phyloP scores from a whole-genome alignment of 1,140 invertebrate species.

The Anoplolepis gracilipes region DNA sequence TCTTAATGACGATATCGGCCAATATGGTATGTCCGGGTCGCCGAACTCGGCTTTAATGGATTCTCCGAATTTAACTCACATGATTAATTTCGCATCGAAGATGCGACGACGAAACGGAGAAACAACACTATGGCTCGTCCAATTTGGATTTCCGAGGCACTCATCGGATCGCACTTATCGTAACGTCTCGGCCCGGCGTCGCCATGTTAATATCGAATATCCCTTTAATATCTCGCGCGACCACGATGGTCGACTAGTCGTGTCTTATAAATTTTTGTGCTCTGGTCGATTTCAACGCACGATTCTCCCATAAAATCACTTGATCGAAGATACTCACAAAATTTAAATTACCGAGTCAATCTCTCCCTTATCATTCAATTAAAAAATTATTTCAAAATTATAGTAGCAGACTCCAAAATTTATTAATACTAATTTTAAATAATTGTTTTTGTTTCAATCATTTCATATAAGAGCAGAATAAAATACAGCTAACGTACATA shows the following conservation, averaged over 20 bases:
- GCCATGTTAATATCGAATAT: conserved; percentile 41
- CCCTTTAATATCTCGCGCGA: background rate
- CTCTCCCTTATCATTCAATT: background rate
- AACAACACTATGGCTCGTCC: conserved; percentile 61
- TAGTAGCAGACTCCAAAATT: background rate
- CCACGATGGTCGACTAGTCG: background rate
- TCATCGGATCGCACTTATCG: conserved; percentile 73
- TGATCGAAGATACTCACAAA: background rate
- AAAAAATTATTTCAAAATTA: background rate
- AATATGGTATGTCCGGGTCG: conserved; percentile 66
- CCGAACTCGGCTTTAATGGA: conserved; percentile 80
- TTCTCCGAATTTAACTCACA: conserved; percentile 82
- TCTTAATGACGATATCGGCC: conserved; percentile 76
- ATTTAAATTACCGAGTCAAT: background rate
- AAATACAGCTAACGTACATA: too few relatives aligned
- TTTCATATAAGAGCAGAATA: background rate
- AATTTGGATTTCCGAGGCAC: conserved; percentile 63
- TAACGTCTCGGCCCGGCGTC: conserved; percentile 60
- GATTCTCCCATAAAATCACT: conserved; percentile 32
- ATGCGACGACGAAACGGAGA: conserved; percentile 63
- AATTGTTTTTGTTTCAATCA: background rate
- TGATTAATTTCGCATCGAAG: conserved; percentile 83
- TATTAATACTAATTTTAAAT: background rate
- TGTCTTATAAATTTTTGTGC: conserved; percentile 15
- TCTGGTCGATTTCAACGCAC: conserved; percentile 10